phyloP scores from a whole-genome alignment of 2,797 vertebrate species.

The Triplophysa bombifrons region DNA sequence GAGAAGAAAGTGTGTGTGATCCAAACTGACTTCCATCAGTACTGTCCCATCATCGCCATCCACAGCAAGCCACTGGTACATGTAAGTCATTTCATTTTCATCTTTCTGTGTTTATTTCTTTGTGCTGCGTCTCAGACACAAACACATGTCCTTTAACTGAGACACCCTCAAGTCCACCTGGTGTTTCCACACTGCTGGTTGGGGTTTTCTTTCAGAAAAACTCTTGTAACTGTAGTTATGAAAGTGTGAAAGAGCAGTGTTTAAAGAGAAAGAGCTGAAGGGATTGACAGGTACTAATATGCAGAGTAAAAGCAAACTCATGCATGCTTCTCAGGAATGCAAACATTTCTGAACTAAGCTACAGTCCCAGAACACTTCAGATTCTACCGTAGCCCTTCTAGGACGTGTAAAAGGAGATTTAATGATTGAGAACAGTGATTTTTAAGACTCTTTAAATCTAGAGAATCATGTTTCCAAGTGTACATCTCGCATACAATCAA shows the following conservation, averaged over 20 bases:
- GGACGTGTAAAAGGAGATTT: background rate
- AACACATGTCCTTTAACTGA: background rate
- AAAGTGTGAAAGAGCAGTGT: slow-evolving; percentile 15
- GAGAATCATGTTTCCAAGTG: background rate
- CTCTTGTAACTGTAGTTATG: slow-evolving; percentile 1
- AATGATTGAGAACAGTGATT: background rate
- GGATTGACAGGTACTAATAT: slow-evolving; percentile 29
- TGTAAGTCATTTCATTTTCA: slow-evolving; percentile 67
- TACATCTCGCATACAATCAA: background rate
- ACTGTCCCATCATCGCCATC: slow-evolving; percentile 70
- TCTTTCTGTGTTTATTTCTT: slow-evolving; percentile 37
- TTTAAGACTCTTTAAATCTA: background rate
- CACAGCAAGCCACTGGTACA: slow-evolving; percentile 68
- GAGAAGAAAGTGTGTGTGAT: slow-evolving; percentile 85
- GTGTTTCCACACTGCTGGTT: background rate
- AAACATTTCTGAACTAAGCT: slow-evolving; percentile 52
- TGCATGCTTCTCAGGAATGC: slow-evolving; percentile 51
- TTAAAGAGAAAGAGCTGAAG: slow-evolving; percentile 23
- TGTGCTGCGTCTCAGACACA: background rate
- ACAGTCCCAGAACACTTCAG: slow-evolving; percentile 5
- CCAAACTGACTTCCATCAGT: slow-evolving; percentile 84
- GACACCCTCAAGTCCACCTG: background rate
- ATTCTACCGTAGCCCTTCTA: background rate
- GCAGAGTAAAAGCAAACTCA: slow-evolving; percentile 31
- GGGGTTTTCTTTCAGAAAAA: slow-evolving; percentile 16